Percentiles rank a stretch among this genome's conserved stretches.
These are phyloP conservation scores for Drosophila melanosoma DNA, from an alignment of 2,888 invertebrate species.

Conservation along the genomic window DNA sequence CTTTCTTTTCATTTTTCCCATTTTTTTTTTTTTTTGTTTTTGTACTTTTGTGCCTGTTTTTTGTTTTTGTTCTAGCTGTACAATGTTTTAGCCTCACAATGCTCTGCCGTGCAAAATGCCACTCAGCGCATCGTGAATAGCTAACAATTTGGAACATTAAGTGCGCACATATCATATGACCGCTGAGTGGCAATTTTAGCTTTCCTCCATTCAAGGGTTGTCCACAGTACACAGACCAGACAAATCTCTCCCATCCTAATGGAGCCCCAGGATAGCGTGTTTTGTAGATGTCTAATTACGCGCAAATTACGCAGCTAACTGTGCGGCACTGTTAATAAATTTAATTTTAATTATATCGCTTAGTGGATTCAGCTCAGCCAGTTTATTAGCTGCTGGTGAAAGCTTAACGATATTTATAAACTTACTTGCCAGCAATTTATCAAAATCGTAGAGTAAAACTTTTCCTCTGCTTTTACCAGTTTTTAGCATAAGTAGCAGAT, in stretches of 20 bases:
- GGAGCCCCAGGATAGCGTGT: slow-evolving; percentile 22
- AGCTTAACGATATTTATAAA: slow-evolving; percentile 20
- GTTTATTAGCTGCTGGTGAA: slow-evolving; percentile 9
- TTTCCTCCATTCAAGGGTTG: slow-evolving; percentile 19
- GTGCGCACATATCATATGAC: slow-evolving; percentile 48
- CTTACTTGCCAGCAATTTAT: slow-evolving; percentile 28
- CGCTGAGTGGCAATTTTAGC: slow-evolving; percentile 40
- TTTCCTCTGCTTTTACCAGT: slow-evolving; percentile 31
- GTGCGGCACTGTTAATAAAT: slow-evolving; percentile 56
- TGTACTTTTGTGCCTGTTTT: not conserved
- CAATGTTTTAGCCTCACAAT: slow-evolving; percentile 22
- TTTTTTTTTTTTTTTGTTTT: not conserved
- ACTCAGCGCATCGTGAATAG: slow-evolving; percentile 24
- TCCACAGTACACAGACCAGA: not conserved
- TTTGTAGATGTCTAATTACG: slow-evolving; percentile 52
- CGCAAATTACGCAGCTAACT: slow-evolving; percentile 64
- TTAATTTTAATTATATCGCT: slow-evolving; percentile 54
- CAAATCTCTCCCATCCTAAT: slow-evolving; percentile 22
- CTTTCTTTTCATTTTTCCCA: slow-evolving; percentile 1
- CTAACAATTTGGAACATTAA: slow-evolving; percentile 20
- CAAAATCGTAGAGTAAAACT: slow-evolving; percentile 23
- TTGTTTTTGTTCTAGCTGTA: slow-evolving; percentile 4
- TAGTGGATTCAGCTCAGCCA: not conserved
- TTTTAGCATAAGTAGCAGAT: slow-evolving; percentile 37
- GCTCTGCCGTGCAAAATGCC: slow-evolving; percentile 35